phyloP scores from a whole-genome alignment of 2,113 vertebrate genomes.

The Atlantisia rogersi region DNA sequence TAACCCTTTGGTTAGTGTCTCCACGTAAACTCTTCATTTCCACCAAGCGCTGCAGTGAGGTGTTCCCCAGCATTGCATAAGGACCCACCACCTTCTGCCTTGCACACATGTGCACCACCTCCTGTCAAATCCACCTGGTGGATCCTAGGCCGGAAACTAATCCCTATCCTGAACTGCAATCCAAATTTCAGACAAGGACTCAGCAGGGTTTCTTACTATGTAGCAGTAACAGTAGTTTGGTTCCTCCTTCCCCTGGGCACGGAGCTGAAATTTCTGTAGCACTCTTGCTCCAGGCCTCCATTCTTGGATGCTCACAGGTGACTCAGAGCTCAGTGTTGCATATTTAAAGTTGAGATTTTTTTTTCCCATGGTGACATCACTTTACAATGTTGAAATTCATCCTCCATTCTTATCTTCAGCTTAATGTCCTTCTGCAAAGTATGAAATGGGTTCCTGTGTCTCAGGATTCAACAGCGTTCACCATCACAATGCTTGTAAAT shows the following conservation, averaged over 20 bases:
- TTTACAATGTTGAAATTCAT: background rate
- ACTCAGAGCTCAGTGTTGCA: background rate
- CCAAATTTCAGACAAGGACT: background rate
- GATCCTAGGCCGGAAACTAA: background rate
- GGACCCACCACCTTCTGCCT: background rate
- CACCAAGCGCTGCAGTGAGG: background rate
- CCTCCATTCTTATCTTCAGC: background rate
- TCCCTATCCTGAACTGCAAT: background rate
- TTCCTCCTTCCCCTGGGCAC: background rate
- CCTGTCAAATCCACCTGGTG: background rate
- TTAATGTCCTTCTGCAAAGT: background rate
- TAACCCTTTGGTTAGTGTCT: background rate
- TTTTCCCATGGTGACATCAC: background rate
- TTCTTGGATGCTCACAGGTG: background rate
- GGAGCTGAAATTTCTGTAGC: background rate
- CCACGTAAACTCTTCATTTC: rapidly evolving
- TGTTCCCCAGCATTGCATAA: rapidly evolving
- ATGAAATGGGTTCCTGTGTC: background rate
- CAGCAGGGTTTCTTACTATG: background rate
- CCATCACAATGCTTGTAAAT: background rate
- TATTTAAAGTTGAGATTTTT: background rate
- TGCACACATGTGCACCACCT: background rate
- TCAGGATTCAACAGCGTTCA: background rate
- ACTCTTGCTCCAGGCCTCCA: background rate
- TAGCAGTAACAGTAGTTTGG: background rate